Base-by-base conservation (phyloP, 2,888 invertebrate species). In the Caenorhabditis wallacei region DNA sequence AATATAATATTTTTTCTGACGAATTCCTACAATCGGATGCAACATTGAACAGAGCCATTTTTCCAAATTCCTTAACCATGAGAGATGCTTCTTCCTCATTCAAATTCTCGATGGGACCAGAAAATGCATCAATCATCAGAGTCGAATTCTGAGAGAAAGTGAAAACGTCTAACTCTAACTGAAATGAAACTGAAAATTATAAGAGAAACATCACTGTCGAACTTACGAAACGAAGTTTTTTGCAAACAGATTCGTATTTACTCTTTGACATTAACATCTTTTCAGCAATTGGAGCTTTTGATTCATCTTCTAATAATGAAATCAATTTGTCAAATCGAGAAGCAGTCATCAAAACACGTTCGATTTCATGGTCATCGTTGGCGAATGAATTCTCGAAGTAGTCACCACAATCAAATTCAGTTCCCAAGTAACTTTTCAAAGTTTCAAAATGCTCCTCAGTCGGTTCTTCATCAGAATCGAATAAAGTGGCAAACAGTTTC, bases 401-500 rank as follows among this genome's bases (percentile, higher is more conserved):
- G 35, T 59, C 35, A 0, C 24, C 66, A 4, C 54, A 26, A 18
- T 68, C 48, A 18, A 51, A 53, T 7, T 76, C 51, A 18, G 22
- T 2, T 3, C 35, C 57, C 35, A 76, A 22, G 20, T 61, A 13
- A 0, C n/a, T 20, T 3, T 53, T 51, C 20, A 76, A 18, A 2
- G 2, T 54, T 0, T 76, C 20, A 22, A 59, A 76, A 53, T 76
- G 76, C 18, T 76, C 76, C 1, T 16, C 13, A 16, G 59, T 59
- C 35, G 76, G 68, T 22, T 68, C 76, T 7, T 76, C 76, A 18
- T 76, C 76, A 4, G 53, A 35, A 20, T 76, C 76, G 54, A 76
- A 76, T 8, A 76, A 26, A 5, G 76, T 61, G 1, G 68, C 26
- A 51, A 76, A 53, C 18, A 68, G 51, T 4, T 68, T 59, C 30